Base-by-base conservation (phyloP, 2,888 invertebrate genomes). In the Brenthis daphne region DNA sequence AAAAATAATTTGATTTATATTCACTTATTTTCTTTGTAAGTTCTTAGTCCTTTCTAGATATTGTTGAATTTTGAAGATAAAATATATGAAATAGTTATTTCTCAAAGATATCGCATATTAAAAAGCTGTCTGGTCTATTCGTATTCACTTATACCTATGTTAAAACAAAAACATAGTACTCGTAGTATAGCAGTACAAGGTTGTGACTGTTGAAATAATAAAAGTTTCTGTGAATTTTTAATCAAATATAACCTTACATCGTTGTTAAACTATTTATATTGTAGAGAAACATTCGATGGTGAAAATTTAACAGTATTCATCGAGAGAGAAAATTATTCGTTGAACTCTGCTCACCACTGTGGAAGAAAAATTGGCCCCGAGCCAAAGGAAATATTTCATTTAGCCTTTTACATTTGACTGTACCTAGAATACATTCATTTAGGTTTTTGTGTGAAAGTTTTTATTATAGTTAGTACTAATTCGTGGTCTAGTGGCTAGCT, bases 331-430 rank as follows among this genome's bases (percentile, higher is more conserved):
- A 74, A 74, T 74, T 74, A 74, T 74, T 70, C 72, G 72, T 67
- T 69, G 68, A 73, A 72, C 68, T 68, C 57, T 67, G 72, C 58
- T 65, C 69, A 69, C 64, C 57, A 47, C 57, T 64, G 68, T 65
- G 70, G 68, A 71, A 68, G 73, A 70, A 72, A 68, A 65, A 72
- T 70, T 72, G 73, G 73, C 67, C 37, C 24, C 33, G 50, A 16
- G 70, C 72, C 73, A 74, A 63, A 68, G 68, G 70, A 69, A 70
- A 72, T 74, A 70, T 72, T 74, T 74, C 72, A 74, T 72, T 72
- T 65, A 56, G 68, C 68, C 67, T 71, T 74, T 72, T 68, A 67
- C 66, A 65, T 69, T 67, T 57, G 64, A 56, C 54, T 67, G 20
- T 72, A 68, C 64, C 63, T 53, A 53, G 20, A 53, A 51, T 53